These are phyloP conservation scores for Dendrocopos noguchii DNA, from an alignment of 2,113 vertebrate genomes.

Conservation along the genomic window DNA sequence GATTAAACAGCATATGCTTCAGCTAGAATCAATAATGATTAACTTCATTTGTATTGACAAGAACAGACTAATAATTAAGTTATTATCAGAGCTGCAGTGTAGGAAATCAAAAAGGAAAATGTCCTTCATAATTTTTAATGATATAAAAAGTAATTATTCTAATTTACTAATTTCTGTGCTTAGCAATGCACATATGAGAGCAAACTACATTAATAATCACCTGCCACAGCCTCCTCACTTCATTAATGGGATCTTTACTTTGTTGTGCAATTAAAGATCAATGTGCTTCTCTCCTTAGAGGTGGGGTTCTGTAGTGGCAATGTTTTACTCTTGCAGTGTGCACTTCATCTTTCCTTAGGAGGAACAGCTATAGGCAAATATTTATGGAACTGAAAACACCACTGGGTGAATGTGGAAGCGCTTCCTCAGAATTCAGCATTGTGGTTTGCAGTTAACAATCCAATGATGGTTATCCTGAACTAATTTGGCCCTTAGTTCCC, in stretches of 20 bases:
- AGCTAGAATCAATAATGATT: not conserved
- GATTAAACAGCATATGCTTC: not conserved
- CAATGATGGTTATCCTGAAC: not conserved
- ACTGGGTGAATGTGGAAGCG: not conserved
- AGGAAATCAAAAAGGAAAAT: not conserved
- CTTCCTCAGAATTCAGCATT: not conserved
- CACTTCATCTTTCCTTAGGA: not conserved
- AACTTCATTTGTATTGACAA: not conserved
- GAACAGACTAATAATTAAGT: not conserved
- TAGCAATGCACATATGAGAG: not conserved
- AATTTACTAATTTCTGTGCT: not conserved
- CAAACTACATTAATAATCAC: not conserved
- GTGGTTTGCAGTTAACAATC: not conserved
- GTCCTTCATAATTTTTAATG: not conserved
- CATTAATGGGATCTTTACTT: not conserved
- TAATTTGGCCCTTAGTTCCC: not conserved
- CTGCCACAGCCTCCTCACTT: not conserved
- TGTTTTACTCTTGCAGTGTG: not conserved
- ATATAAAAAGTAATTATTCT: not conserved
- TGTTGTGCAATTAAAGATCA: not conserved
- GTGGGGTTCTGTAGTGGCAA: not conserved
- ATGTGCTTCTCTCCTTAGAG: not conserved
- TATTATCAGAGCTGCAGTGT: not conserved
- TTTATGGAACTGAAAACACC: not conserved
- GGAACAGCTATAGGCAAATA: not conserved